A percentile compares a stretch with the other conserved stretches of the same genome.
Evolutionary conservation across 2,113 vertebrate genomes (phyloP).

Genomic region (Zootoca vivipara): DNA sequence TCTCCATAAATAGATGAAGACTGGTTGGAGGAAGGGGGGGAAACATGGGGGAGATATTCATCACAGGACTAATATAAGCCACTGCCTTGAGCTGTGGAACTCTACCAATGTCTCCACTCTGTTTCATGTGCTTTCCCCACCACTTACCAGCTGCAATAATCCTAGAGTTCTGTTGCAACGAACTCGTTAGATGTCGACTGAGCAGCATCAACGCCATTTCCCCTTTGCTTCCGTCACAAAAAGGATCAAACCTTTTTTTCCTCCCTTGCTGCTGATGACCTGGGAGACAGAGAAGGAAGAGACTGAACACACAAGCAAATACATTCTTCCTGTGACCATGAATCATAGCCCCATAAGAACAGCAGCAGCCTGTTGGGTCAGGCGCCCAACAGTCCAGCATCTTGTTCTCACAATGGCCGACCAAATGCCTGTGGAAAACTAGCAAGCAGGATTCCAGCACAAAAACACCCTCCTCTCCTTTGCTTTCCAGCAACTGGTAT

Average conservation of each 20-base stretch:
- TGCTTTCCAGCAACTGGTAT: too few species aligned
- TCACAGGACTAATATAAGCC: not conserved
- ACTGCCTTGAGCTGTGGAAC: not conserved
- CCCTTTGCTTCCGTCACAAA: constrained; percentile 16
- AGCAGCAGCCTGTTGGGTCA: too few species aligned
- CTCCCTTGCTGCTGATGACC: not conserved
- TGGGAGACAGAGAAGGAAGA: constrained; percentile 32
- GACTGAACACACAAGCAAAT: not conserved
- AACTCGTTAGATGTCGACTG: constrained; percentile 75
- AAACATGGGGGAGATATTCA: too few species aligned
- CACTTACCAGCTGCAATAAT: constrained; percentile 74
- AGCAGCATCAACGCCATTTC: constrained; percentile 87
- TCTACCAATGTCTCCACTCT: not conserved
- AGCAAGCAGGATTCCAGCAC: too few species aligned
- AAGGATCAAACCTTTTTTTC: constrained; percentile 18
- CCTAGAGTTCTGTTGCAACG: constrained; percentile 77
- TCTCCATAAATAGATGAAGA: too few species aligned
- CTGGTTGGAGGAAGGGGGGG: too few species aligned
- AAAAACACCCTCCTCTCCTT: too few species aligned
- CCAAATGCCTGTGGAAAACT: too few species aligned
- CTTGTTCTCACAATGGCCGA: too few species aligned
- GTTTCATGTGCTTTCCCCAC: too few species aligned
- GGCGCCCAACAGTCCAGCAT: too few species aligned
- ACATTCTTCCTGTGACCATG: not conserved
- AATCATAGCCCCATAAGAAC: too few species aligned